Evolutionary conservation across 1,140 invertebrate genomes (phyloP).

Genomic region (Sinella curviseta): DNA sequence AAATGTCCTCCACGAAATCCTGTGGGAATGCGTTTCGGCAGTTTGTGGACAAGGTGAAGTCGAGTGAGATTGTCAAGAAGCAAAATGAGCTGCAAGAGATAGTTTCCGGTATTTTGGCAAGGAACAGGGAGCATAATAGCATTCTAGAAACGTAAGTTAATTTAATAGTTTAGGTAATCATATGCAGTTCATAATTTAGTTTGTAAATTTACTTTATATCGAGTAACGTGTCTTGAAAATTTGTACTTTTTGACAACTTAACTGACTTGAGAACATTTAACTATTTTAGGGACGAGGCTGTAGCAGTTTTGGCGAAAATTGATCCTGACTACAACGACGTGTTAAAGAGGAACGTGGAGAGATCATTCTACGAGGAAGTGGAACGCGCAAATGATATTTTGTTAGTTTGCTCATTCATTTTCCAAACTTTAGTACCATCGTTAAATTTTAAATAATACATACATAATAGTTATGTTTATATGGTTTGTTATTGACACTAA

Average conservation of each 20-base stretch:
- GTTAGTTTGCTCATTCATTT: constrained; percentile 22
- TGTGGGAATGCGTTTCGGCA: neutral
- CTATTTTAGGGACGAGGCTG: constrained; percentile 14
- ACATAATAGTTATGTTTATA: neutral
- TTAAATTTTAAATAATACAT: too few relatives aligned
- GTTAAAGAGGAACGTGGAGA: constrained; percentile 29
- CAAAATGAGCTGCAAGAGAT: neutral
- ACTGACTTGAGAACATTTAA: neutral
- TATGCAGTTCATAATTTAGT: too few relatives aligned
- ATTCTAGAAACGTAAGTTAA: constrained; percentile 33
- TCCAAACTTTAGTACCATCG: too few relatives aligned
- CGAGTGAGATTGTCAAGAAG: neutral
- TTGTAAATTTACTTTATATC: neutral
- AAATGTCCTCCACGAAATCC: neutral
- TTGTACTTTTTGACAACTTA: constrained; percentile 5
- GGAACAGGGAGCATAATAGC: constrained; percentile 31
- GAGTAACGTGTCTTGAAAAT: constrained; percentile 4
- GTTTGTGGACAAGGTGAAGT: constrained; percentile 10
- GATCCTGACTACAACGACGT: neutral
- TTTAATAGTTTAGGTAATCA: too few relatives aligned
- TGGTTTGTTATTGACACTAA: neutral
- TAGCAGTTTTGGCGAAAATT: constrained; percentile 25
- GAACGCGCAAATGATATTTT: constrained; percentile 27
- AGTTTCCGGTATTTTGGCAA: constrained; percentile 19
- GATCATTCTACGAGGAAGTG: constrained; percentile 33